Base-by-base conservation (phyloP, 1,140 invertebrate species). In the Drosophila arizonae region DNA sequence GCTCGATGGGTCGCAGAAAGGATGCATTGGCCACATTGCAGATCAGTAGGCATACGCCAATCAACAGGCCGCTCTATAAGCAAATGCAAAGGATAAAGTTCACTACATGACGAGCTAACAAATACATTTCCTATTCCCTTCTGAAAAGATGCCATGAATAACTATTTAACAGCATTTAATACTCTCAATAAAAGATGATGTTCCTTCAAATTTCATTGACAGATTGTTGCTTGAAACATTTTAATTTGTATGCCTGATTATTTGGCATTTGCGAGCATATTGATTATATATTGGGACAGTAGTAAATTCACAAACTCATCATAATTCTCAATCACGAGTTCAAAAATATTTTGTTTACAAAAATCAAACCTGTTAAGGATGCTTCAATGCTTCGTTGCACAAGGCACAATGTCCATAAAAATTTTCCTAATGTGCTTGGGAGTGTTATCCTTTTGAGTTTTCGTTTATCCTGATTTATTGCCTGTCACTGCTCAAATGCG, bases 381-480 rank as follows among this genome's bases (percentile, higher is more conserved):
- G 43, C 1, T 8, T 46, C 46, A 8, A 13, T 24, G 13, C 24
- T 50, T 26, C 10, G 15, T 24, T 48, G 4, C 36, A 30, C 11
- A 3, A 17, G 15, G n/a, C 43, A 28, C 11, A 8, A 43, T 63
- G 60, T 58, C 11, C 24, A n/a, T 50, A 36, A 8, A 57, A 28
- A 33, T 15, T 30, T 6, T 36, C 26, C 1, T 21, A 73, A 81
- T 79, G 62, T 66, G 79, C 68, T 75, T 46, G 45, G 28, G 54
- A 55, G 58, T 81, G 64, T 76, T 86, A 72, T 61, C 71, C 66
- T 70, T 80, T 72, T 70, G 62, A 73, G 81, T 71, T 81, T 87
- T 79, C 81, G 82, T 79, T 87, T 81, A 86, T 82, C 76, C 82
- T 87, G 76, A 87, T 87, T 88, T 88, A 88, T 88, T 66, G 81